Evolutionary conservation across 2,113 vertebrate genomes (phyloP).

Genomic region (Alligator sinensis): DNA sequence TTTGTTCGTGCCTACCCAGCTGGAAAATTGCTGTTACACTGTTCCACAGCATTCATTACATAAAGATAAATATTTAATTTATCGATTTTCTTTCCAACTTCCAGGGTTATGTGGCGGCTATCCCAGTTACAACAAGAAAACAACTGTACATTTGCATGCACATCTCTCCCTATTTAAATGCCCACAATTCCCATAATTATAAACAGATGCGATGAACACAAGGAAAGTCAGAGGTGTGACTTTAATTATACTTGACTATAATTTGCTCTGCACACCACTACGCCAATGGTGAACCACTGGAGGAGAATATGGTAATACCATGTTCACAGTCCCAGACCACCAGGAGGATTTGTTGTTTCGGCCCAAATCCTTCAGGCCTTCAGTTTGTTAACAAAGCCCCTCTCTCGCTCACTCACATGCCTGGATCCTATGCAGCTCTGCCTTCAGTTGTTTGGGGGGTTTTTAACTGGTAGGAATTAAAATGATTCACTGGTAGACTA

Average conservation of each 20-base stretch:
- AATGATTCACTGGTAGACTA: background rate
- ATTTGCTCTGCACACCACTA: background rate
- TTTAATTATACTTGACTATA: background rate
- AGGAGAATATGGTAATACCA: background rate
- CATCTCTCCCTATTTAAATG: background rate
- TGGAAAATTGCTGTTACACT: background rate
- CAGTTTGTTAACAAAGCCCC: background rate
- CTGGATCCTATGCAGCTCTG: background rate
- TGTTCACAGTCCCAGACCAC: background rate
- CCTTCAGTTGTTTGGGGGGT: background rate
- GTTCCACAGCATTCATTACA: background rate
- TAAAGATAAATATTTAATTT: background rate
- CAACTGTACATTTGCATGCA: background rate
- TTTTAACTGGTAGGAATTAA: background rate
- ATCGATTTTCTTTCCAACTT: background rate
- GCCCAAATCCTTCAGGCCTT: background rate
- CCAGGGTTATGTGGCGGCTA: rapidly evolving
- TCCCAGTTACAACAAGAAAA: background rate
- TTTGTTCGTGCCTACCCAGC: background rate
- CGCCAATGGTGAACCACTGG: background rate
- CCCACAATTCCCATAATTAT: background rate
- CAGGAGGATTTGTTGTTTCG: background rate
- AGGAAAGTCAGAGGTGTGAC: background rate
- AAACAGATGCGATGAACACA: background rate
- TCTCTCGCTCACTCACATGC: background rate